Conservation (phyloP, 2,113 vertebrate genomes). For the Neofelis nebulosa region DNA sequence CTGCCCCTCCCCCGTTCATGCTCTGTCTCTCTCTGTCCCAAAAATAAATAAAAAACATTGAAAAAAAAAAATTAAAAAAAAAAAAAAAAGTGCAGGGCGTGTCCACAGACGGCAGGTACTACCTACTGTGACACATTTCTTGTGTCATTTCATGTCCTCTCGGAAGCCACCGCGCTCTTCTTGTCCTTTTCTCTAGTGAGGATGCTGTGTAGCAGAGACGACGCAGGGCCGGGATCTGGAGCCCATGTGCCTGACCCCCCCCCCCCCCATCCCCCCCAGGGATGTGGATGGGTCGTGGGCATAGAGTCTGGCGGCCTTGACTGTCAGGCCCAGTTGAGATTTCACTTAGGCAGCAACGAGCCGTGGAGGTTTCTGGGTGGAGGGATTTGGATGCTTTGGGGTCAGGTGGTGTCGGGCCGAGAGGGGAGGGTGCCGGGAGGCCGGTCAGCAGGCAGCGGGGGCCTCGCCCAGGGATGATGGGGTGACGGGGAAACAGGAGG, state of each 20-base stretch:
- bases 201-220: neutral
- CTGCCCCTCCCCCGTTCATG: too few relatives aligned
- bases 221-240: neutral
- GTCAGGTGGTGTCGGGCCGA: neutral
- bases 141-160: neutral
- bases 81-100: rapidly evolving
- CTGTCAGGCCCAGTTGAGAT: neutral
- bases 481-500: neutral
- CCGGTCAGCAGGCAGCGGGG: neutral
- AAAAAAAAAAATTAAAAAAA: too few relatives aligned
- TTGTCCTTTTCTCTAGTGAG: neutral
- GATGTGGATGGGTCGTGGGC: neutral
- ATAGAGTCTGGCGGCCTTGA: neutral
- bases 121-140: too few relatives aligned
- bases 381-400: neutral
- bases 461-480: neutral
- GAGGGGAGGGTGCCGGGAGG: neutral
- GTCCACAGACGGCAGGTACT: rapidly evolving
- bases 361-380: neutral
- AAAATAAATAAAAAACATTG: too few relatives aligned
- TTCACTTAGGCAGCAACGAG: neutral
- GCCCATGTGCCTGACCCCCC: neutral
- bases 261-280: too few relatives aligned
- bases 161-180: neutral
- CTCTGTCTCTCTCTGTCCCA: too few relatives aligned